phyloP scores from a whole-genome alignment of 2,888 invertebrate species.

The Nymphalis polychloros region DNA sequence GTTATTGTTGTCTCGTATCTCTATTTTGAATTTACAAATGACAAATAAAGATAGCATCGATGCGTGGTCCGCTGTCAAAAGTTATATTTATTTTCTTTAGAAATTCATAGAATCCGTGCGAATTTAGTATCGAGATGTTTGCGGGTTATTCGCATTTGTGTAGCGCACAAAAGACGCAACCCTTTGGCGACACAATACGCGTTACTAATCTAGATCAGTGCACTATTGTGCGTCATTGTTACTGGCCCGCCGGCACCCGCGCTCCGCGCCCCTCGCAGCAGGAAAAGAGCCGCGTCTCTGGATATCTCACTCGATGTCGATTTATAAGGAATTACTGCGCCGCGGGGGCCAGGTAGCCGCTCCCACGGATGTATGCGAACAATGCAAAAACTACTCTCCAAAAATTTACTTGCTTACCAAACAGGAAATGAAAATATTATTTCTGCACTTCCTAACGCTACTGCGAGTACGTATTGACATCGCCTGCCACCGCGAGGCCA shows the following conservation, averaged over 20 bases:
- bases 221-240: constrained; percentile 70
- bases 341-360: constrained; percentile 75
- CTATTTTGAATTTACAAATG: constrained; percentile 64
- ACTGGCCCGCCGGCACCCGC: constrained; percentile 38
- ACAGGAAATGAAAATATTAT: constrained; percentile 79
- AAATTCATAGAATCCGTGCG: constrained; percentile 78
- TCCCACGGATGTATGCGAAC: constrained; percentile 70
- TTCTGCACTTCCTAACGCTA: constrained; percentile 63
- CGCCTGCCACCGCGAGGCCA: constrained; percentile 4
- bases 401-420: constrained; percentile 60
- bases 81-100: constrained; percentile 81
- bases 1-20: constrained; percentile 56
- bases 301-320: constrained; percentile 80
- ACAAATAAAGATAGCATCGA: constrained; percentile 76
- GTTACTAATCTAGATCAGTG: constrained; percentile 82
- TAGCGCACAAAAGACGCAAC: constrained; percentile 66
- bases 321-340: constrained; percentile 78
- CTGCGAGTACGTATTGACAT: constrained; percentile 43
- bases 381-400: constrained; percentile 70
- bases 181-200: constrained; percentile 80
- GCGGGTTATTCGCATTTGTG: constrained; percentile 65
- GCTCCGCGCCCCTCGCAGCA: constrained; percentile 47
- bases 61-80: constrained; percentile 75
- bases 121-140: constrained; percentile 76
- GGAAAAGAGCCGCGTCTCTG: constrained; percentile 59